phyloP scores from a whole-genome alignment of 2,113 vertebrate genomes.

The Catharus minimus region DNA sequence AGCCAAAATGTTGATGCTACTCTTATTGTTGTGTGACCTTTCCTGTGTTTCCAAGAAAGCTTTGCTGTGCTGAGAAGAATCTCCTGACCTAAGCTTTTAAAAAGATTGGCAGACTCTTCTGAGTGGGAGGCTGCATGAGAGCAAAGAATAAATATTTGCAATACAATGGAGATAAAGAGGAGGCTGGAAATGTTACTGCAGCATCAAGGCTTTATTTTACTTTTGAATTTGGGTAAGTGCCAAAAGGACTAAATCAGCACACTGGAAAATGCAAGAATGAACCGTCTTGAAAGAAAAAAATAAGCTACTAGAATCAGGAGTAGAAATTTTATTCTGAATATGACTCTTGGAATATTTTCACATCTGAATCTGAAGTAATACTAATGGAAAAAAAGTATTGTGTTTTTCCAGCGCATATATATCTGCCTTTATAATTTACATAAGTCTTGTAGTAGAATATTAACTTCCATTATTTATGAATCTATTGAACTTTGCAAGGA shows the following conservation, averaged over 20 bases:
- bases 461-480: constrained; percentile 79
- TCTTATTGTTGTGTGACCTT: constrained; percentile 47
- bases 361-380: constrained; percentile 38
- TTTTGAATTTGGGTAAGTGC: constrained; percentile 38
- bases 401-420: constrained; percentile 54
- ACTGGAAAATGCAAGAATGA: constrained; percentile 43
- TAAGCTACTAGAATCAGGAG: constrained; percentile 11
- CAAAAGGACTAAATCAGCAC: constrained; percentile 33
- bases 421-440: constrained; percentile 65
- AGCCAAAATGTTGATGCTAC: constrained; percentile 54
- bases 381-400: constrained; percentile 42
- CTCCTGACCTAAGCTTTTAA: constrained; percentile 56
- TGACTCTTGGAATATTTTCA: constrained; percentile 9
- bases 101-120: constrained; percentile 54
- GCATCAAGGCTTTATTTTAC: constrained; percentile 48
- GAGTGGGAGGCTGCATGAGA: constrained; percentile 61
- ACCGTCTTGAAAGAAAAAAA: constrained; percentile 1
- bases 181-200: constrained; percentile 49
- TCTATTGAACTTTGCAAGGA: constrained; percentile 77
- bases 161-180: constrained; percentile 59
- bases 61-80: constrained; percentile 45
- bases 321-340: not conserved
- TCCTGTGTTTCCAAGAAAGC: constrained; percentile 42
- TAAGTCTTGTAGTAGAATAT: constrained; percentile 69
- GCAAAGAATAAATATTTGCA: constrained; percentile 68